Conservation (phyloP, 2,888 invertebrate genomes). For the Malthinus seriepunctatus region DNA sequence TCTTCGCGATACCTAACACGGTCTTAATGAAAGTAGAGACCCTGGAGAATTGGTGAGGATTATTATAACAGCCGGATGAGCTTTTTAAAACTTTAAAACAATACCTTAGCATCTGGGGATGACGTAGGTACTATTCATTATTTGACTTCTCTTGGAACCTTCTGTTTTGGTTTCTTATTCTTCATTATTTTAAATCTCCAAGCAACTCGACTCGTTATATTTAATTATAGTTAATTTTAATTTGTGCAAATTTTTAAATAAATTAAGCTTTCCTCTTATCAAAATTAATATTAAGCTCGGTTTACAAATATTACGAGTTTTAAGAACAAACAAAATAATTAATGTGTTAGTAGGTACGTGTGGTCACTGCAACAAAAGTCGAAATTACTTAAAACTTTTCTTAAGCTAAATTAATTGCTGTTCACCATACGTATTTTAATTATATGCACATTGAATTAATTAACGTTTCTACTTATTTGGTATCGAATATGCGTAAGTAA, state of each 20-base stretch:
- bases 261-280: background rate
- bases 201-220: slow-evolving; percentile 14
- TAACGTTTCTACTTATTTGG: no score
- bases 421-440: no score
- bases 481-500: no score
- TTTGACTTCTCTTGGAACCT: slow-evolving; percentile 10
- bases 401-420: no score
- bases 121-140: slow-evolving; percentile 27
- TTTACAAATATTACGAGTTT: no score
- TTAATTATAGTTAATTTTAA: slow-evolving; percentile 23
- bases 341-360: no score
- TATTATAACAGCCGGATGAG: slow-evolving; percentile 32
- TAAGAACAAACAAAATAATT: no score
- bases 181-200: slow-evolving; percentile 18
- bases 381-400: no score
- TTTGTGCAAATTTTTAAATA: background rate
- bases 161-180: slow-evolving; percentile 13
- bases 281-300: background rate
- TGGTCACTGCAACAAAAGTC: no score
- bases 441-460: no score
- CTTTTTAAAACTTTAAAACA: slow-evolving; percentile 33
- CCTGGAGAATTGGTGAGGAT: slow-evolving; percentile 33
- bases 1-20: slow-evolving; percentile 38
- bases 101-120: slow-evolving; percentile 26
- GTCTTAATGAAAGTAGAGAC: slow-evolving; percentile 38